These are phyloP conservation scores for Mionectes macconnelli DNA, from an alignment of 2,113 vertebrate genomes.

Conservation along the genomic window DNA sequence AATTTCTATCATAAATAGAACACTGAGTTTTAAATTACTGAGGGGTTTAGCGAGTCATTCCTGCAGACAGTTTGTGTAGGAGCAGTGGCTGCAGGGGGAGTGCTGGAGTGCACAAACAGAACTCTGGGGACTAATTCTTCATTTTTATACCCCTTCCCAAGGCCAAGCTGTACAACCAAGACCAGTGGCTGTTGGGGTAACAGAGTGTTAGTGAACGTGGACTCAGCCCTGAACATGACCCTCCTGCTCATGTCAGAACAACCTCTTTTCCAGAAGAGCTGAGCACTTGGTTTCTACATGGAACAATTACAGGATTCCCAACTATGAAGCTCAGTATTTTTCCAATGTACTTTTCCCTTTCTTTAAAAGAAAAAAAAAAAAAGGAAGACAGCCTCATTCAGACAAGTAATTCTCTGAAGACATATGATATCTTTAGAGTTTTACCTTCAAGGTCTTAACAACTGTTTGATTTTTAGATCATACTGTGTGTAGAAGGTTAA, in stretches of 20 bases:
- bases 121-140: background rate
- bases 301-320: background rate
- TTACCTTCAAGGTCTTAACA: slow-evolving; percentile 8
- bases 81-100: background rate
- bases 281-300: background rate
- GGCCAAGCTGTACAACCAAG: background rate
- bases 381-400: background rate
- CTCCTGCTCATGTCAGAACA: background rate
- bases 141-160: background rate
- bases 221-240: background rate
- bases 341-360: background rate
- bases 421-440: background rate
- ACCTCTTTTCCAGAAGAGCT: background rate
- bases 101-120: background rate
- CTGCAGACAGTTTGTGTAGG: background rate
- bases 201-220: background rate
- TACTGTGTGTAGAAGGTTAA: slow-evolving; percentile 3
- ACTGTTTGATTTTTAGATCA: slow-evolving; percentile 10
- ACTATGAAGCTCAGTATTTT: background rate
- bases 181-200: background rate
- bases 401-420: background rate
- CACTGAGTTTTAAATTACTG: background rate
- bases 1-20: background rate
- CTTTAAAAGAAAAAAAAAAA: background rate
- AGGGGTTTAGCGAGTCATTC: background rate